Percentiles rank a stretch among this genome's conserved stretches.
These are phyloP conservation scores for Eurystomus gularis DNA, from an alignment of 2,113 vertebrate genomes.

Conservation along the genomic window DNA sequence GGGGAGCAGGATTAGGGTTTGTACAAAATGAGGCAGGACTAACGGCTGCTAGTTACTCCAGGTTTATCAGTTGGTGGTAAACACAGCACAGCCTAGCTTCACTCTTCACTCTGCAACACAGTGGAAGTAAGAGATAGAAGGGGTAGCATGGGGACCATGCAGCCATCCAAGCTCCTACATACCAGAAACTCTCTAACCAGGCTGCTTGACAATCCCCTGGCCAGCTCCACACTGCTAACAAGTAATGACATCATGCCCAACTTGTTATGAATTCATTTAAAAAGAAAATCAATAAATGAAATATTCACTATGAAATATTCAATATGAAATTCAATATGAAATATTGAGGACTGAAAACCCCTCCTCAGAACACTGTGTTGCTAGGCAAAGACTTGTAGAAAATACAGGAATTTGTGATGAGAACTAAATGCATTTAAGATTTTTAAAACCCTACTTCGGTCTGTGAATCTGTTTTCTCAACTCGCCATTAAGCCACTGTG, in stretches of 20 bases:
- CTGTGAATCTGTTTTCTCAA: not conserved
- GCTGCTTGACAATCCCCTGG: not conserved
- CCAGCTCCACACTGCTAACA: not conserved
- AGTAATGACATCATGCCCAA: accelerated
- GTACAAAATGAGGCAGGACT: not conserved
- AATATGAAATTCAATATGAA: no score
- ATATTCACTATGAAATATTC: no score
- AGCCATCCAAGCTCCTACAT: not conserved
- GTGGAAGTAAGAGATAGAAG: not conserved
- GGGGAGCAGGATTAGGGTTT: not conserved
- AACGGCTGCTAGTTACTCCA: not conserved
- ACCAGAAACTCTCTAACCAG: not conserved
- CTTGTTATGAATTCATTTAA: not conserved
- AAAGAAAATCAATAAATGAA: not conserved
- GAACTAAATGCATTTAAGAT: not conserved
- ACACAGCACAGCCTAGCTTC: not conserved
- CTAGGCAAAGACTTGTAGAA: not conserved
- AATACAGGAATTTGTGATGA: not conserved
- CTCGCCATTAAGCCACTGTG: not conserved
- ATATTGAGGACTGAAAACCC: accelerated
- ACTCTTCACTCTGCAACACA: no score
- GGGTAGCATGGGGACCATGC: accelerated
- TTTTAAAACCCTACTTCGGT: not conserved
- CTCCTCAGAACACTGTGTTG: not conserved
- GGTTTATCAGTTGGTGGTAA: not conserved